These are phyloP conservation scores for Tetragnatha montana DNA, from an alignment of 2,888 invertebrate species.

Conservation along the genomic window DNA sequence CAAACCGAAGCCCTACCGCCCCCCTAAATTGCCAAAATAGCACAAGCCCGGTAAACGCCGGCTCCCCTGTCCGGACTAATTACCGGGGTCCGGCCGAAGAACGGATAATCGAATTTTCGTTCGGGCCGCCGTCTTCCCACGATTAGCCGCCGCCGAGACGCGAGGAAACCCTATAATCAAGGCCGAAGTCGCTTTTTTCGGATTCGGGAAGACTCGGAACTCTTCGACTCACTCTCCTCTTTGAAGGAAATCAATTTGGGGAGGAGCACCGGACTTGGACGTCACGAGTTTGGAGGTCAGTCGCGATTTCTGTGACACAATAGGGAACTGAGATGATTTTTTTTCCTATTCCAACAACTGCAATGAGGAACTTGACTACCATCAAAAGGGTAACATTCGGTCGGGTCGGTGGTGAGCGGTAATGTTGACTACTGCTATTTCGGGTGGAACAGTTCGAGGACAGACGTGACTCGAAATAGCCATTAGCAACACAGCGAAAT, in stretches of 20 bases:
- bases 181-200: slow-evolving; percentile 31
- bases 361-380: too few species aligned
- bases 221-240: too few species aligned
- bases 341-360: background rate
- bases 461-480: too few species aligned
- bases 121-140: slow-evolving; percentile 64
- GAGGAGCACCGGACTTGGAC: slow-evolving; percentile 13
- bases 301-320: slow-evolving; percentile 2
- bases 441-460: too few species aligned
- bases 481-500: too few species aligned
- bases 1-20: too few species aligned
- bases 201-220: slow-evolving; percentile 10
- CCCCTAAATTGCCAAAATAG: too few species aligned
- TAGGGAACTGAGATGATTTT: background rate
- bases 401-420: too few species aligned
- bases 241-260: slow-evolving; percentile 39
- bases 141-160: slow-evolving; percentile 62
- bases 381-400: too few species aligned
- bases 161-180: slow-evolving; percentile 65
- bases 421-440: too few species aligned
- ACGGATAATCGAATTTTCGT: slow-evolving; percentile 59
- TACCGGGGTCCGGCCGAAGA: slow-evolving; percentile 52
- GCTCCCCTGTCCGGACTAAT: slow-evolving; percentile 45
- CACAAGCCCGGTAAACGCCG: too few species aligned
- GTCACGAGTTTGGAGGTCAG: slow-evolving; percentile 27